These are phyloP conservation scores for Mustela nigripes DNA, from an alignment of 2,113 vertebrate species.

Conservation along the genomic window DNA sequence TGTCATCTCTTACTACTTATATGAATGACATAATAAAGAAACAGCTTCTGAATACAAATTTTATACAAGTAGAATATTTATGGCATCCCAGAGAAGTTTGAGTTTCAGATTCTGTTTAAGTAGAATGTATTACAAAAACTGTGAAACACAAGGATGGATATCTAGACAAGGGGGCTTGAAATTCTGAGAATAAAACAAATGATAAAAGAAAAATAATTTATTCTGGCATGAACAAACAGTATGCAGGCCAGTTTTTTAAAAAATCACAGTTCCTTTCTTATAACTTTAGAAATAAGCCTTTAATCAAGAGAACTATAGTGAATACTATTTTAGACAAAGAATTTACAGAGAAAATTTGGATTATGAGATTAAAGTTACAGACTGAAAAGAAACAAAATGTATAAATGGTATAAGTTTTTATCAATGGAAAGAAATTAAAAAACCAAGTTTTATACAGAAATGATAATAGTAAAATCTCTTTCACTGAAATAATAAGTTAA, in stretches of 20 bases:
- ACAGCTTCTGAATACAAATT: conserved; percentile 36
- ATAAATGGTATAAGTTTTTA: conserved; percentile 18
- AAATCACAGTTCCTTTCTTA: neutral
- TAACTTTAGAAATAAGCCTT: conserved; percentile 59
- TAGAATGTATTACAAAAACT: conserved; percentile 32
- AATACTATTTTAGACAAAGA: conserved; percentile 30
- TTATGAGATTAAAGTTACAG: neutral
- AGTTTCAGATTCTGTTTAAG: conserved; percentile 27
- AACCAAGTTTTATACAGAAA: neutral
- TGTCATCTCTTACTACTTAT: conserved; percentile 29
- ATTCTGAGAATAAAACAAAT: conserved; percentile 62
- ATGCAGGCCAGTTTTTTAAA: neutral
- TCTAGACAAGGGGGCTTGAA: conserved; percentile 25
- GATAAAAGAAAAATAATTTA: conserved; percentile 38
- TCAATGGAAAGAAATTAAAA: neutral
- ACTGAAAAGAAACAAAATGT: conserved; percentile 8
- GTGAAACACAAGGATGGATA: conserved; percentile 16
- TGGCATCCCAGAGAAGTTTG: neutral
- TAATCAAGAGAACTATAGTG: conserved; percentile 2
- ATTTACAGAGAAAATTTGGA: conserved; percentile 32
- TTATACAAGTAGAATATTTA: conserved; percentile 59
- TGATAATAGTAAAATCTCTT: conserved; percentile 43
- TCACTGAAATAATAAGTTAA: conserved; percentile 41
- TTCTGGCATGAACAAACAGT: conserved; percentile 53
- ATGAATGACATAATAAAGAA: conserved; percentile 50